Base-by-base conservation (phyloP, 2,797 vertebrate genomes). In the Adelosebastes latens region DNA sequence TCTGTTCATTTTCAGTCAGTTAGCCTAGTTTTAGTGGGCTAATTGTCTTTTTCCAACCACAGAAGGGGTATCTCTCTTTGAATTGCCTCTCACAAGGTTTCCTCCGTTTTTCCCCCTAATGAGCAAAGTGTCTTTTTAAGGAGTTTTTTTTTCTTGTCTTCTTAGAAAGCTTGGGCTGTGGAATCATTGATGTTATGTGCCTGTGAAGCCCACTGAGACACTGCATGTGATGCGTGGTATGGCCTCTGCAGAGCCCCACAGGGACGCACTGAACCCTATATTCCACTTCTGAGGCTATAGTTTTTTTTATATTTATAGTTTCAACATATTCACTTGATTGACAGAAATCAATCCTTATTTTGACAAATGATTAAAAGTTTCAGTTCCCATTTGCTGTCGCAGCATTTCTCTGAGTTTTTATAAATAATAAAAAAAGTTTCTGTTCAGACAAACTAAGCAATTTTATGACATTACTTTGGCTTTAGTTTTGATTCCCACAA, bases 41-140 rank as follows among this genome's bases (percentile, higher is more conserved):
- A 60, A 81, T 81, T 73, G 11, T 67, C 46, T 76, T 36, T 59
- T 67, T 24, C 20, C 3, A 20, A 32, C 29, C 34, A 36, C 53
- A 46, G 49, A 77, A 65, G 22, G 16, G 5, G 46, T 13, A 22
- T 63, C 9, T 81, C 24, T 73, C 58, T 83, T 66, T 77, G 55
- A 66, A 53, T 66, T 27, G 16, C 6, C n/a, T 72, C 75, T 69
- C 75, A 36, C 25, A 77, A 65, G 16, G 52, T 75, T 83, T 77
- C 29, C 34, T 25, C 20, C 1, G 2, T 34, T 53, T 14, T 25
- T 6, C 36, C 39, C 12, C 34, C 36, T 69, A 72, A 74, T 60
- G 65, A 83, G 83, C 72, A 31, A 59, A 85, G 13, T 55, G 39
- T 72, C 24, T 71, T 22, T 74, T 70, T 13, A 56, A 18, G 13